Percentiles rank a stretch among this genome's conserved stretches.
Conservation (phyloP, 2,113 vertebrate genomes). For the Poicephalus meyeri region DNA sequence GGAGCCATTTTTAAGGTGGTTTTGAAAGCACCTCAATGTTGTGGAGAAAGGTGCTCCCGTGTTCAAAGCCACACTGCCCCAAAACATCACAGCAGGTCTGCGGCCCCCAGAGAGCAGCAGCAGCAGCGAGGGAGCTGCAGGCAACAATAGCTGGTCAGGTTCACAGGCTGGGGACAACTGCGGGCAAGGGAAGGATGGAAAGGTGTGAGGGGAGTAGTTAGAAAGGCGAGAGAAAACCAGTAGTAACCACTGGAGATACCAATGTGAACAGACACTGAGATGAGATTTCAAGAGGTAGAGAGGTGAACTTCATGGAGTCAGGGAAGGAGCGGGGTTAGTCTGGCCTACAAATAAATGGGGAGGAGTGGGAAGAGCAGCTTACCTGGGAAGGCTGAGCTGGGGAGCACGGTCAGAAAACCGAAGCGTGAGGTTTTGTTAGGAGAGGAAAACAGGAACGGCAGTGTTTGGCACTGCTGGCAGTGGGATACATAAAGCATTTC, state of each 20-base stretch:
- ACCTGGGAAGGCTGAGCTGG: neutral
- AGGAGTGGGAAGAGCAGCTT: neutral
- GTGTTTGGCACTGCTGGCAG: neutral
- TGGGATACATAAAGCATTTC: neutral
- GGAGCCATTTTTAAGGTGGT: constrained; percentile 20
- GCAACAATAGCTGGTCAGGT: neutral
- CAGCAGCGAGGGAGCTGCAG: neutral
- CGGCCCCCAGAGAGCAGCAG: neutral
- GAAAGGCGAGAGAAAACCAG: neutral
- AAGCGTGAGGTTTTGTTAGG: neutral
- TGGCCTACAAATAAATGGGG: neutral
- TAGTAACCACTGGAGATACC: neutral
- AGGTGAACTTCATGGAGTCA: neutral
- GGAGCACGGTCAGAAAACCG: neutral
- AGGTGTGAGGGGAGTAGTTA: neutral
- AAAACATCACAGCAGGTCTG: neutral
- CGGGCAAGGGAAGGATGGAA: neutral
- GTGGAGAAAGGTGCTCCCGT: neutral
- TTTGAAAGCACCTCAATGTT: constrained; percentile 19
- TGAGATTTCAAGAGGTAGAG: neutral
- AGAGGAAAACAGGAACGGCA: constrained; percentile 8
- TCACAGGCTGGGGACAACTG: neutral
- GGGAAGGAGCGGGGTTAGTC: neutral
- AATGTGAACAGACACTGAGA: rapidly evolving
- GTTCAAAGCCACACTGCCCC: neutral